Conservation (phyloP, 2,113 vertebrate species). For the Lucifuga dentata region DNA sequence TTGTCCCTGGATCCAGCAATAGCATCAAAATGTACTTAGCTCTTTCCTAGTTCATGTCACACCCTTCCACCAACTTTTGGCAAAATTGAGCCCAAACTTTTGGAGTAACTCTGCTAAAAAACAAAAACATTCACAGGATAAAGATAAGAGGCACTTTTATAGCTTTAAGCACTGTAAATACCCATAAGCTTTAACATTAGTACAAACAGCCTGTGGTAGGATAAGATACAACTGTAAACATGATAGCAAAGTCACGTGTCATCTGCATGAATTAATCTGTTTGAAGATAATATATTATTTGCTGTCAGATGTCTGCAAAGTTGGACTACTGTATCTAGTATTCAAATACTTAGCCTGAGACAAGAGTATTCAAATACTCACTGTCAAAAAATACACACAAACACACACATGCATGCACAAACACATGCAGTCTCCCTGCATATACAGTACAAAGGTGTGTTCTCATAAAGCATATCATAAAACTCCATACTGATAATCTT, state of each 20-base stretch:
- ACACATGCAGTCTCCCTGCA: neutral
- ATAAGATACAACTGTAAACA: conserved; percentile 26
- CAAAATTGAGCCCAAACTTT: no score
- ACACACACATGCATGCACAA: neutral
- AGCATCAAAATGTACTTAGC: no score
- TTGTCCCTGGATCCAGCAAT: no score
- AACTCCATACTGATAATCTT: conserved; percentile 3
- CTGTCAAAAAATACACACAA: neutral
- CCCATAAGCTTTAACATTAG: neutral
- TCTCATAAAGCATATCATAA: conserved; percentile 47
- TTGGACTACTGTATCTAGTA: conserved; percentile 43
- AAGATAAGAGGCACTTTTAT: neutral
- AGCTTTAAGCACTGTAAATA: conserved; percentile 30
- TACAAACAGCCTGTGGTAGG: conserved; percentile 35
- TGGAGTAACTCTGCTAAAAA: no score
- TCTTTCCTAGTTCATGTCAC: no score
- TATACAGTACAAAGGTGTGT: conserved; percentile 41
- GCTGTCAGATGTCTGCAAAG: conserved; percentile 20
- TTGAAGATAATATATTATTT: conserved; percentile 44
- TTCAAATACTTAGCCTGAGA: conserved; percentile 59
- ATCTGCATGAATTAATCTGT: neutral
- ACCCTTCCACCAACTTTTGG: no score
- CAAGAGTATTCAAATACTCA: conserved; percentile 57
- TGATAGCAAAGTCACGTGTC: conserved; percentile 1
- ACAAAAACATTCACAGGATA: no score